Base-by-base conservation (phyloP, 2,113 vertebrate species). In the Heterotilapia buettikoferi region DNA sequence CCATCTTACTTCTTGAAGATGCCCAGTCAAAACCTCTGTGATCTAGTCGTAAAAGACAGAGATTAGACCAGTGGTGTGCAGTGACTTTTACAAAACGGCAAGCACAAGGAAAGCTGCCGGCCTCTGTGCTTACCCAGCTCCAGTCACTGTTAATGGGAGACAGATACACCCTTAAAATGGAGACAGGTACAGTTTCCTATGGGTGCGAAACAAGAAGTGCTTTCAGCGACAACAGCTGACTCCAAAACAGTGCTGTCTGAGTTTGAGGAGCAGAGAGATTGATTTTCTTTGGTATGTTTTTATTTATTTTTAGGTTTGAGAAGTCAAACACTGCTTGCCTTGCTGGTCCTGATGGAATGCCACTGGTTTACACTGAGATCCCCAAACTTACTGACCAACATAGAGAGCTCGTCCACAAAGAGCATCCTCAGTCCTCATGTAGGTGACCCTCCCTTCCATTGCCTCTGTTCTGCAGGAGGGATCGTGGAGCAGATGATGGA, bases 151-250 rank as follows among this genome's bases (percentile, higher is more conserved):
- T 63, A 36, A 18, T 1, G 31, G 59, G 59, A 63, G 9, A 36
- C 31, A 11, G 59, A 63, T 63, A 36, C 9, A n/a, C 6, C 18
- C 4, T 36, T 63, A 63, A 5, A 36, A 63, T 5, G 1, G 59
- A 36, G 31, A 63, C 18, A 63, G 0, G 4, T 0, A n/a, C 18
- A 36, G 18, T 63, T 63, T 12, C 18, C 31, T 36, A 1, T 36
- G 4, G 31, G 59, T 12, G 31, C 31, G 0, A 63, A 36, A 63
- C 59, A 63, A n/a, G 59, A 63, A 0, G 4, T 0, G 4, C 59
- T 36, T 63, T 36, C 59, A 63, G 59, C 18, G 0, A 63, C 29
- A 33, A 19, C 9, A 63, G 59, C 59, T 63, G 59, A 33, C 59
- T 63, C 16, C 16, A 63, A 36, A 63, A 63, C 2, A 63, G 18